Evolutionary conservation across 2,797 vertebrate genomes (phyloP), one percentile per base, ranked within the genome.

Genomic region (Percopsis omiscomaycus): DNA sequence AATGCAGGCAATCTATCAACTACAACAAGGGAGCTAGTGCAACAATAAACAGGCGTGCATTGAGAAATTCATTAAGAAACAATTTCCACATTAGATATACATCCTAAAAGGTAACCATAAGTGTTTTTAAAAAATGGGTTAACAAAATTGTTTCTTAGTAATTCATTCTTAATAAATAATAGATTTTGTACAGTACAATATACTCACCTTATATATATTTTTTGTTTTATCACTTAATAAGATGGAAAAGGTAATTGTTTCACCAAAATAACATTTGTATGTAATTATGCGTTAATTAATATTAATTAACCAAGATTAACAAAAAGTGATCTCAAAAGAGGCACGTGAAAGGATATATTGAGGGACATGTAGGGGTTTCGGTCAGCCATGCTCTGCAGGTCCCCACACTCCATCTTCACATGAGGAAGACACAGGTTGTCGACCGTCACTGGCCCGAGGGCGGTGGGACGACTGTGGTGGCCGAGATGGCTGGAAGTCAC

Each of bases 281-380:
- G 5, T 48, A 48, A 4, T 22, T 13, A 13, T 13, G 0, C 12
- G 12, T n/a, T 48, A 42, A 42, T 42, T 10, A 56, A 56, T 4
- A n/a, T 14, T 15, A 44, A 16, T 42, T 16, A 57, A n/a, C 3
- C 9, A 16, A 58, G 8, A 37, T n/a, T 37, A 45, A 15, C 49
- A 50, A 50, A 3, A 6, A 37, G 10, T 37, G 55, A 55, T 48
- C 1, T 50, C 32, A 12, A 4, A 0, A 37, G 13, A 47, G 71
- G 13, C 3, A 28, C 13, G 32, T 74, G 51, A 95, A 98, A 98
- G 97, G 97, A 98, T 98, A 98, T 93, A 71, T 92, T 94, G 82
- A 93, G 88, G 0, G 93, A 91, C 84, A 94, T 77, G 66, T 94
- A 95, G 66, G 93, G 82, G 50, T 78, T 88, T 5, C 85, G 71